Conservation (phyloP, 2,888 invertebrate species). For the Microplitis deprimator region DNA sequence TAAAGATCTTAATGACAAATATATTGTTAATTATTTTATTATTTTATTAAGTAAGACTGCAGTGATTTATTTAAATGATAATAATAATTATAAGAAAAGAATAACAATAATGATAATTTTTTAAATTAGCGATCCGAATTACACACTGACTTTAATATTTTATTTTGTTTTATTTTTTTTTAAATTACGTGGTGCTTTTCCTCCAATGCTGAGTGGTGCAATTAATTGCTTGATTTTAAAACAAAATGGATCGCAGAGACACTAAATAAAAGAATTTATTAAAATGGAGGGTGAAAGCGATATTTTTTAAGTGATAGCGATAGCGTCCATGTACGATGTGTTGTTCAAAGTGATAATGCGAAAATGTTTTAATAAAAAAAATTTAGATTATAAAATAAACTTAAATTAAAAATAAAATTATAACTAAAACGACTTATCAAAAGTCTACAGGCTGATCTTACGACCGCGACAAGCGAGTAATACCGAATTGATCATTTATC, state of each 20-base stretch:
- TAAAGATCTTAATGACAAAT: conserved; percentile 27
- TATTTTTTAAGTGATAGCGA: neutral
- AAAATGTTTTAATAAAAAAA: conserved; percentile 4
- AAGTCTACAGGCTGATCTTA: conserved; percentile 41
- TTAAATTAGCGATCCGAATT: conserved; percentile 27
- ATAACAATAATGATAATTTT: neutral
- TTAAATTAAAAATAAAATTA: conserved; percentile 30
- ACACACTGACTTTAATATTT: neutral
- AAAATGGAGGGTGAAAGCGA: neutral
- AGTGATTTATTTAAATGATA: conserved; percentile 31
- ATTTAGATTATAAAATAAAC: conserved; percentile 7
- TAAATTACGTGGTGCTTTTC: conserved; percentile 58
- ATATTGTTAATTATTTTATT: neutral
- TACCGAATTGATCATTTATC: conserved; percentile 47
- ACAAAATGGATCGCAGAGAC: neutral
- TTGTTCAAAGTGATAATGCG: neutral
- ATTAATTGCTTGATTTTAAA: conserved; percentile 15
- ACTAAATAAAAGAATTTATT: neutral
- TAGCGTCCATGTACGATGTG: neutral
- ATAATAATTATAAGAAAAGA: neutral
- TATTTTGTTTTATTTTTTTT: neutral
- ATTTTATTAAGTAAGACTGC: conserved; percentile 37
- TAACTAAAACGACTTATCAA: conserved; percentile 34
- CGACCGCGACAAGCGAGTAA: conserved; percentile 38
- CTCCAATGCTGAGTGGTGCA: conserved; percentile 44